Conservation (phyloP, 2,797 vertebrate species). For the Pteronotus mesoamericanus region DNA sequence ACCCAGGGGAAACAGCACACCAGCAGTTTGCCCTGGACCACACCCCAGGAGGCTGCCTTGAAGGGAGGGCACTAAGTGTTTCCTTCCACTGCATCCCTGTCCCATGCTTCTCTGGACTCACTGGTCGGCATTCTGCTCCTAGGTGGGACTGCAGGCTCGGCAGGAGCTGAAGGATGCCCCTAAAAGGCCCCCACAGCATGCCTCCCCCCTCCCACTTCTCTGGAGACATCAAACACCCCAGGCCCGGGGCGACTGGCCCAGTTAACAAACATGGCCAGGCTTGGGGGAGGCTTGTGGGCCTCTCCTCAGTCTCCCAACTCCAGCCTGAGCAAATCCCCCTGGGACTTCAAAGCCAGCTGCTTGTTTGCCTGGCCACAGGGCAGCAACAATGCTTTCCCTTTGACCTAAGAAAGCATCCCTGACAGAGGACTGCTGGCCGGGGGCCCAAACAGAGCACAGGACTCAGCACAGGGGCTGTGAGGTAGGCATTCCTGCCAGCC, state of each 20-base stretch:
- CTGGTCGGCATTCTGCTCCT: not conserved
- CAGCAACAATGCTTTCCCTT: conserved; percentile 73
- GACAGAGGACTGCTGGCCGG: not conserved
- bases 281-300: not conserved
- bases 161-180: not conserved
- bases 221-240: conserved; percentile 49
- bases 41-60: not conserved
- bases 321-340: conserved; percentile 61
- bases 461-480: not conserved
- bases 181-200: not conserved
- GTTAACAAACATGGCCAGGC: conserved; percentile 65
- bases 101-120: not conserved
- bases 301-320: conserved; percentile 61
- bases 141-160: not conserved
- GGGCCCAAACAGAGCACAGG: not conserved
- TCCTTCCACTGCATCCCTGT: not conserved
- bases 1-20: not conserved
- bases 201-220: conserved; percentile 30
- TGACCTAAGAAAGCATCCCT: conserved; percentile 38
- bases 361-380: conserved; percentile 64
- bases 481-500: not conserved
- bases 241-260: not conserved
- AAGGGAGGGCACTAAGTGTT: not conserved
- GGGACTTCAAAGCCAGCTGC: conserved; percentile 73
- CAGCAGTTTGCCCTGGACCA: not conserved